Evolutionary conservation across 2,113 vertebrate genomes (phyloP).

Genomic region (Ciconia boyciana): DNA sequence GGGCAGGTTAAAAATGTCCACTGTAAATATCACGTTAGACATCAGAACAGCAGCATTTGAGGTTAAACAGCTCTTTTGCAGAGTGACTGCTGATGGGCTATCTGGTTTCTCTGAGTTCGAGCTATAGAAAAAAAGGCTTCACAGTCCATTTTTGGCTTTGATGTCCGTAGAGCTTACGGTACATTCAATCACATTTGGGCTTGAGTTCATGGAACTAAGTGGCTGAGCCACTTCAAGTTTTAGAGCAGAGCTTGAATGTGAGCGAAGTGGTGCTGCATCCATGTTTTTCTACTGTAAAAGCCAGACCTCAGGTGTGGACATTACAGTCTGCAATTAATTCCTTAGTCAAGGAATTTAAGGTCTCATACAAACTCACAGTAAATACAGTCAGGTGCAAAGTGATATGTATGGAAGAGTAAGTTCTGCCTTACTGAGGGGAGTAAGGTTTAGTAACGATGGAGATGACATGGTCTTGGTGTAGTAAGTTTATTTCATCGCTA

Average conservation of each 20-base stretch:
- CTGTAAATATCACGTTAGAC: background rate
- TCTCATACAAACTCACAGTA: background rate
- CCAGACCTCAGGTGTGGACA: background rate
- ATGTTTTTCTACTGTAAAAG: background rate
- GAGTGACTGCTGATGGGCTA: background rate
- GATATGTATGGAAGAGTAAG: background rate
- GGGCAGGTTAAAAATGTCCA: background rate
- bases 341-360: background rate
- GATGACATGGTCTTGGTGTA: background rate
- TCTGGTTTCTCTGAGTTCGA: background rate
- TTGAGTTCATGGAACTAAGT: background rate
- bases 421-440: background rate
- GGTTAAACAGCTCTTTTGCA: background rate
- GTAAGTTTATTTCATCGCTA: background rate
- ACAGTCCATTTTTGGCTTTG: background rate
- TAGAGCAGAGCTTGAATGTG: background rate
- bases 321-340: background rate
- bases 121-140: background rate
- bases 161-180: background rate
- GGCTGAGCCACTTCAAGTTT: background rate
- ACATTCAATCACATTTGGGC: background rate
- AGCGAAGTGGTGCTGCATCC: background rate
- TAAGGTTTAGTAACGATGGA: background rate
- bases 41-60: background rate
- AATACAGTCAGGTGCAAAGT: background rate